Percentiles rank a stretch among this genome's conserved stretches.
Conservation (phyloP, 2,888 invertebrate genomes). For the Fragum whitleyi region DNA sequence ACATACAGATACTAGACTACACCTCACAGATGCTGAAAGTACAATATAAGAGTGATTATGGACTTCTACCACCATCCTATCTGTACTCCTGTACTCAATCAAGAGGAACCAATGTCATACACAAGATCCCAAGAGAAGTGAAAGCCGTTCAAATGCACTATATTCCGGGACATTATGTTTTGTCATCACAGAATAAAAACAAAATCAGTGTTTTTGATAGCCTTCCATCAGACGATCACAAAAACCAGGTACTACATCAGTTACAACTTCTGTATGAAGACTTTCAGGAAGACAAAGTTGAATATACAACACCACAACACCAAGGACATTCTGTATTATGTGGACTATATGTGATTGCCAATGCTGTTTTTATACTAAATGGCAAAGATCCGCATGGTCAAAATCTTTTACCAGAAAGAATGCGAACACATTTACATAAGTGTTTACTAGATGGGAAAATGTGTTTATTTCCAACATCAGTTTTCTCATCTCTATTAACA, state of each 20-base stretch:
- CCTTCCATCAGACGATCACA: conserved; percentile 26
- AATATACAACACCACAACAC: conserved; percentile 30
- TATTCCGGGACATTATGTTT: conserved; percentile 30
- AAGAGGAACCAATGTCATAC: conserved; percentile 3
- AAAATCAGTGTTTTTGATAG: conserved; percentile 27
- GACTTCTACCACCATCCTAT: conserved; percentile 21
- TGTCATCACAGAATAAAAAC: conserved; percentile 24
- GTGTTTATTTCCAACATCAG: conserved; percentile 17
- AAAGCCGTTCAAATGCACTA: conserved; percentile 34
- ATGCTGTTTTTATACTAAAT: conserved; percentile 23
- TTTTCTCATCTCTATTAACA: conserved; percentile 12
- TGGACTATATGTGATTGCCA: conserved; percentile 27
- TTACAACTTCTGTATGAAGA: conserved; percentile 11
- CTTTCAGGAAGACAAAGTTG: conserved; percentile 11
- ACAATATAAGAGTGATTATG: conserved; percentile 21
- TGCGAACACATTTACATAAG: conserved; percentile 28
- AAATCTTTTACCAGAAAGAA: neutral
- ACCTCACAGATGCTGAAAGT: conserved; percentile 2
- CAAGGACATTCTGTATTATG: conserved; percentile 19
- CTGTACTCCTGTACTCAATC: neutral
- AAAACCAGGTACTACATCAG: conserved; percentile 12
- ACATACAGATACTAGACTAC: conserved; percentile 21
- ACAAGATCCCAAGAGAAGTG: conserved; percentile 25
- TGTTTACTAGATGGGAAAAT: conserved; percentile 25
- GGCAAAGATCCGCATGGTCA: conserved; percentile 15